Conservation (phyloP, 2,113 vertebrate genomes). For the Pedetes capensis region DNA sequence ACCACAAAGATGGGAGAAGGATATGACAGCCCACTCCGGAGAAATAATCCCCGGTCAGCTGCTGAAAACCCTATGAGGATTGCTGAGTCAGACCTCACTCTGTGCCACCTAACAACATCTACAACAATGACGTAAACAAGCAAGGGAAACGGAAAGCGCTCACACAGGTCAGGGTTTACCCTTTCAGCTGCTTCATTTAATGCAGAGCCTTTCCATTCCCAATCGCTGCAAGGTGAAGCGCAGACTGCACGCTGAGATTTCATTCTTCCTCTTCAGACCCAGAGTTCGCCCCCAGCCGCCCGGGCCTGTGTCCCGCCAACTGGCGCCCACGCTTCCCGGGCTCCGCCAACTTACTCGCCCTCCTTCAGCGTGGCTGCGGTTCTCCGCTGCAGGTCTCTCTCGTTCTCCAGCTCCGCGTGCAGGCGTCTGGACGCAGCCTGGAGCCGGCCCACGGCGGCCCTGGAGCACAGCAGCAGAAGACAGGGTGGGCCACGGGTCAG, state of each 20-base stretch:
- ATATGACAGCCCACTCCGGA: too few relatives aligned
- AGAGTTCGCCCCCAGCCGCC: neutral
- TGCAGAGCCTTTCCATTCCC: neutral
- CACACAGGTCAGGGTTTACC: too few relatives aligned
- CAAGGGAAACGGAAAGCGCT: too few relatives aligned
- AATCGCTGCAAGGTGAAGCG: neutral
- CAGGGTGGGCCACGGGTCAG: rapidly evolving
- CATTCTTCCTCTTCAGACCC: neutral
- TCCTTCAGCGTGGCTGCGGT: slow-evolving; percentile 79
- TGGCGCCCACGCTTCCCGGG: too few relatives aligned
- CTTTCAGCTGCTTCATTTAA: neutral
- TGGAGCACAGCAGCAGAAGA: slow-evolving; percentile 41
- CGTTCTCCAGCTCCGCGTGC: slow-evolving; percentile 81
- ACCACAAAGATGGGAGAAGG: too few relatives aligned
- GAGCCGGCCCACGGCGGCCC: slow-evolving; percentile 84
- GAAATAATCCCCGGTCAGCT: too few relatives aligned
- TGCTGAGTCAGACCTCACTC: too few relatives aligned
- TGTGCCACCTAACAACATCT: too few relatives aligned
- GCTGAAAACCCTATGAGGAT: too few relatives aligned
- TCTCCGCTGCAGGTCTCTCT: slow-evolving; percentile 82
- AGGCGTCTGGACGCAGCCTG: slow-evolving; percentile 79
- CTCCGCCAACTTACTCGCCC: slow-evolving; percentile 84
- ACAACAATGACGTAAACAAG: too few relatives aligned
- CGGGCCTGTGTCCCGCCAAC: neutral
- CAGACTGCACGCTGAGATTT: neutral